phyloP scores from a whole-genome alignment of 2,113 vertebrate species.

The Glaucomys volans region DNA sequence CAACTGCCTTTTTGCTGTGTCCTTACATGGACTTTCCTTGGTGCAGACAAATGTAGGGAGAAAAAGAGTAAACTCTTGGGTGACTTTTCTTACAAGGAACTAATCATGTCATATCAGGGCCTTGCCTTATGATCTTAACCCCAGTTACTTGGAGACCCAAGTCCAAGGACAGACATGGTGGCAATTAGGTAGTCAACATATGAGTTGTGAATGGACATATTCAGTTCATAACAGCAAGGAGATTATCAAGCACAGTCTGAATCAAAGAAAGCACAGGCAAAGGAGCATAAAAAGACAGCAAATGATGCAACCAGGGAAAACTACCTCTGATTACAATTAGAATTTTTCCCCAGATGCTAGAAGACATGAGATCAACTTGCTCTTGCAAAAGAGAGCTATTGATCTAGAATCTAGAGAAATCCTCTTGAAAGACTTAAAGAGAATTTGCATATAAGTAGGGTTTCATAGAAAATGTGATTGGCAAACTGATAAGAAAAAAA shows the following conservation, averaged over 20 bases:
- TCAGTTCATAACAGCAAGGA: not conserved
- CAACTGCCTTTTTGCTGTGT: too few relatives aligned
- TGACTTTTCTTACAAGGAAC: not conserved
- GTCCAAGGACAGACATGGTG: not conserved
- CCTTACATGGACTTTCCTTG: not conserved
- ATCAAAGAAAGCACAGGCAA: not conserved
- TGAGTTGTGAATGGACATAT: not conserved
- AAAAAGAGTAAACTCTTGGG: not conserved
- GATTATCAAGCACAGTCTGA: not conserved
- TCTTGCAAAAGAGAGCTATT: not conserved
- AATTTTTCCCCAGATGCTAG: not conserved
- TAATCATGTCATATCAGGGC: not conserved
- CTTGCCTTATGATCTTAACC: not conserved
- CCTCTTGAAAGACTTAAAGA: not conserved
- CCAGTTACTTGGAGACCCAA: not conserved
- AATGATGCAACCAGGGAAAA: not conserved
- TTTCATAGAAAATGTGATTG: not conserved
- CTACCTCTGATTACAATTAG: not conserved
- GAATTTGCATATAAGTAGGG: not conserved
- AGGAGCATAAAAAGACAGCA: not conserved
- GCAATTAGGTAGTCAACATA: not conserved
- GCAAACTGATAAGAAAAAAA: not conserved
- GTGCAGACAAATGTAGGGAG: not conserved
- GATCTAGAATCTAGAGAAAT: not conserved
- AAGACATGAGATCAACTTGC: not conserved